Evolutionary conservation across 2,113 vertebrate species (phyloP).

Genomic region (Podarcis muralis): DNA sequence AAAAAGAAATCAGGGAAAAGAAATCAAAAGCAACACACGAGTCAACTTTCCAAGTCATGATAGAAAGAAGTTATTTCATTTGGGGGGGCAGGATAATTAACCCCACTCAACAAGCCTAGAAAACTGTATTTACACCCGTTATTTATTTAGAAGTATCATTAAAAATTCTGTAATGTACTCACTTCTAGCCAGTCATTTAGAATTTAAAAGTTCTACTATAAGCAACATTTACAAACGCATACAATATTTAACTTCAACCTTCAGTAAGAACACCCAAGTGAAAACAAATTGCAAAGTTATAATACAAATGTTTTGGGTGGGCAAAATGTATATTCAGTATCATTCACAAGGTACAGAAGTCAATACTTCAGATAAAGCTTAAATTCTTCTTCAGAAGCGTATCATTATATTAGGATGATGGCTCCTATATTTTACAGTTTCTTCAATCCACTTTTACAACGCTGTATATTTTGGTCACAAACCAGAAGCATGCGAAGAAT

Average conservation of each 20-base stretch:
- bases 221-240: slow-evolving; percentile 84
- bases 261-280: slow-evolving; percentile 66
- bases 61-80: slow-evolving; percentile 80
- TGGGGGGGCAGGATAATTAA: slow-evolving; percentile 80
- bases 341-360: slow-evolving; percentile 70
- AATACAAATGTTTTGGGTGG: slow-evolving; percentile 77
- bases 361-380: slow-evolving; percentile 76
- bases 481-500: slow-evolving; percentile 99
- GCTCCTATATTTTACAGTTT: slow-evolving; percentile 64
- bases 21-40: slow-evolving; percentile 71
- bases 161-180: slow-evolving; percentile 65
- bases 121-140: slow-evolving; percentile 82
- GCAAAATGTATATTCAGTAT: slow-evolving; percentile 66
- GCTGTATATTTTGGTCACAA: slow-evolving; percentile 99
- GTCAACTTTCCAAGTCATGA: slow-evolving; percentile 78
- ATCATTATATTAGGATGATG: slow-evolving; percentile 69
- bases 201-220: slow-evolving; percentile 68
- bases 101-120: slow-evolving; percentile 79
- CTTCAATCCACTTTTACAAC: slow-evolving; percentile 98
- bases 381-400: slow-evolving; percentile 70
- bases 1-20: slow-evolving; percentile 71
- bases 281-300: slow-evolving; percentile 75
- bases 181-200: slow-evolving; percentile 66
- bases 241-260: slow-evolving; percentile 75
- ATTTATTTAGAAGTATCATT: slow-evolving; percentile 73